These are phyloP conservation scores for Hipparchia sbordonii DNA, from an alignment of 2,888 invertebrate genomes.

Conservation along the genomic window DNA sequence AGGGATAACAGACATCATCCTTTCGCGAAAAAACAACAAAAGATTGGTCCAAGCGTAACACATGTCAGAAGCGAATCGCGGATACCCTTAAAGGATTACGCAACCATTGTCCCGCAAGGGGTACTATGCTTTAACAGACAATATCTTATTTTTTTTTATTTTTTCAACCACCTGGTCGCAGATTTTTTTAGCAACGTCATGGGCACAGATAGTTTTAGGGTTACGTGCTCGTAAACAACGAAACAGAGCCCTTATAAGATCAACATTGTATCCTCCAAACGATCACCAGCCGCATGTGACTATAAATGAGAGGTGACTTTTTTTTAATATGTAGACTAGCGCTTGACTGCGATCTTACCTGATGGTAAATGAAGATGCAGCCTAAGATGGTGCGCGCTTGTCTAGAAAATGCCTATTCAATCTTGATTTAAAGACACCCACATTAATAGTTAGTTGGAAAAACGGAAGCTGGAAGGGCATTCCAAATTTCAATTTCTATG, in stretches of 20 bases:
- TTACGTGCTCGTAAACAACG: conserved; percentile 41
- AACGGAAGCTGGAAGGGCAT: too few relatives aligned
- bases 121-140: conserved; percentile 36
- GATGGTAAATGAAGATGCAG: too few relatives aligned
- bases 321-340: too few relatives aligned
- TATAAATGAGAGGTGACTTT: too few relatives aligned
- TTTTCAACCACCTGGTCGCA: conserved; percentile 66
- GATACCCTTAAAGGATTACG: conserved; percentile 56
- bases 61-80: conserved; percentile 61
- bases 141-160: conserved; percentile 55
- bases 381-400: too few relatives aligned
- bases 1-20: conserved; percentile 40
- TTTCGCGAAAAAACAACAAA: conserved; percentile 50
- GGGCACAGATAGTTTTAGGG: conserved; percentile 54
- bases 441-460: too few relatives aligned
- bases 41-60: conserved; percentile 64
- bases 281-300: too few relatives aligned
- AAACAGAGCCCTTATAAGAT: background rate
- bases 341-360: too few relatives aligned
- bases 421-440: too few relatives aligned
- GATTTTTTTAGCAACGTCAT: conserved; percentile 66
- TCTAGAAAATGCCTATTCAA: too few relatives aligned
- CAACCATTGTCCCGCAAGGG: conserved; percentile 47
- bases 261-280: background rate
- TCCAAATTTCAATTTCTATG: too few relatives aligned